phyloP scores from a whole-genome alignment of 2,113 vertebrate species.

The Theropithecus gelada region DNA sequence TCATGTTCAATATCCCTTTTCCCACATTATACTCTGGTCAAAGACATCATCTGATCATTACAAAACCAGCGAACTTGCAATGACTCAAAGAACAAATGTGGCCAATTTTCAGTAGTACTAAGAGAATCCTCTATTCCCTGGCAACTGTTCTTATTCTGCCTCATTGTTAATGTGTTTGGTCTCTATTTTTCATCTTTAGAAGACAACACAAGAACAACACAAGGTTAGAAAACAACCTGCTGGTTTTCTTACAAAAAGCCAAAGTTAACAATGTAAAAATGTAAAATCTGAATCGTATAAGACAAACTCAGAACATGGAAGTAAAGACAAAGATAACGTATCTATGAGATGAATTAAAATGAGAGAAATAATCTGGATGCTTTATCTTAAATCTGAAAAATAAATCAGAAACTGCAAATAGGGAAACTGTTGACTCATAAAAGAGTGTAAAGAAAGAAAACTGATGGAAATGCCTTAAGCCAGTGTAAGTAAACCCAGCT shows the following conservation, averaged over 20 bases:
- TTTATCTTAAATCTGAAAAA: neutral
- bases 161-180: neutral
- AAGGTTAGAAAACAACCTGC: neutral
- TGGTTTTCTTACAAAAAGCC: neutral
- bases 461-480: neutral
- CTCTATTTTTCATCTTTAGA: slow-evolving; percentile 12
- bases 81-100: neutral
- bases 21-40: neutral
- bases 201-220: neutral
- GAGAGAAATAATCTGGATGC: neutral
- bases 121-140: neutral
- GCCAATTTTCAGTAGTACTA: neutral
- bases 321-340: neutral
- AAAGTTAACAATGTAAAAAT: slow-evolving; percentile 5
- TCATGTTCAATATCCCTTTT: neutral
- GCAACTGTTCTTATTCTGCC: neutral
- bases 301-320: neutral
- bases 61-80: neutral
- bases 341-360: neutral
- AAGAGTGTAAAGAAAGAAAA: neutral
- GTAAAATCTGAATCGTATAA: neutral
- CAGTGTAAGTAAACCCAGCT: neutral
- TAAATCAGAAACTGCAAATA: neutral
- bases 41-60: neutral
- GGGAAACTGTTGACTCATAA: neutral